Evolutionary conservation across 2,888 invertebrate species (phyloP), one percentile per base, ranked within the genome.

Genomic region (Deilephila porcellus): DNA sequence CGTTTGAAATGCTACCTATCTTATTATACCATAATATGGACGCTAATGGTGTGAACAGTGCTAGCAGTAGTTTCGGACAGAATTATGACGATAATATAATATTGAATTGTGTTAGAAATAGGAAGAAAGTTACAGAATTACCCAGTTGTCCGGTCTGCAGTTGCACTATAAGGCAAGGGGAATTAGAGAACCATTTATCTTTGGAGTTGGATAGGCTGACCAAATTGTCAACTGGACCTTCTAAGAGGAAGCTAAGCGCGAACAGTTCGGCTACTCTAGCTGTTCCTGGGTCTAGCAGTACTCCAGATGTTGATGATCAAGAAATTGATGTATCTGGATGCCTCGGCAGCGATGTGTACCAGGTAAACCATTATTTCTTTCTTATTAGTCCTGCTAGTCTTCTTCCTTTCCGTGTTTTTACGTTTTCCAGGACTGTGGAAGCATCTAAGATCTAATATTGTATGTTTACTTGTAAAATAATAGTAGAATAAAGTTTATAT

Each of bases 111-210:
- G 95, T 94, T 73, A 91, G 96, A 79, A 96, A 93, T 83, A 94
- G 96, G 75, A 95, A 95, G 82, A 96, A 95, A 88, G 96, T 96
- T 74, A 88, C 95, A 8, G 97, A 97, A 83, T 95, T 97, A 19
- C 95, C 96, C n/a, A 97, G 96, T 88, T 99, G 99, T 89, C 98
- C 99, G 0, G 97, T 98, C 1, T 99, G 99, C 89, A 97, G 98
- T 77, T 96, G 97, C 76, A 98, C 98, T 3, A 95, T 99, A 63
- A 95, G 98, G 70, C 96, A 96, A 2, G 96, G 97, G 1, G 98
- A 98, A 89, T 93, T 98, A n/a, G 97, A 98, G 80, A 95, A 96
- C 37, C 99, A 98, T 91, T 96, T 98, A 79, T 92, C 96, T 70
- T 95, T 97, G 76, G 98, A 98, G 93, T 95, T 98, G 78, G 93